Evolutionary conservation across 2,113 vertebrate species (phyloP), one percentile per base, ranked within the genome.

Genomic region (Anolis carolinensis): DNA sequence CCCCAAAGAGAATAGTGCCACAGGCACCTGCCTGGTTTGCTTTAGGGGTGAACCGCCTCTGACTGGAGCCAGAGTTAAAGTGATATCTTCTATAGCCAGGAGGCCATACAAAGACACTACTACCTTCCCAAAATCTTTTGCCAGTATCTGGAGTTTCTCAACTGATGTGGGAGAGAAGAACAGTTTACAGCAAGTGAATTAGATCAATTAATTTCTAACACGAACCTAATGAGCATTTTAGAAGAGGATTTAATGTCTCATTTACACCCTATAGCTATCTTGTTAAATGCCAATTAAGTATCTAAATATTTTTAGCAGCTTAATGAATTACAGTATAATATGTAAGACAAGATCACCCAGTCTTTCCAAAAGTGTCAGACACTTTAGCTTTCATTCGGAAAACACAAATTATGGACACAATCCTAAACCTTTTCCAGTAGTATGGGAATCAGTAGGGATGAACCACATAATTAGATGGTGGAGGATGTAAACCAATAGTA

Each of bases 251-350:
- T 96, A 97, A 97, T 97, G 96, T 97, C 96, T 96, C 96, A 96
- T 96, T 97, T 97, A 93, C 95, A 96, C 93, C 93, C 95, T 94
- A 94, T 89, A 95, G 95, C 92, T 94, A 95, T 95, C 95, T 97
- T 97, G 95, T 96, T 97, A 97, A 97, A 96, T 96, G 94, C 93
- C 96, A 97, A 96, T 97, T 97, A 97, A 96, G 95, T 95, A 96
- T 96, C 94, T 96, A 96, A 97, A 97, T 96, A 97, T 97, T 97
- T 96, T 94, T 95, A 93, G 94, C 93, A 88, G 93, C 89, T 94
- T 96, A 97, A 96, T 96, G 95, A 96, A 96, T 97, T 96, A 90
- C 94, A 91, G 72, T 93, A 93, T 95, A 95, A 95, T 93, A 97
- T 95, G 95, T 96, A 92, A 96, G 95, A 96, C 95, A 92, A 92